Evolutionary conservation across 2,113 vertebrate species (phyloP).

Genomic region (Festucalex cinctus): DNA sequence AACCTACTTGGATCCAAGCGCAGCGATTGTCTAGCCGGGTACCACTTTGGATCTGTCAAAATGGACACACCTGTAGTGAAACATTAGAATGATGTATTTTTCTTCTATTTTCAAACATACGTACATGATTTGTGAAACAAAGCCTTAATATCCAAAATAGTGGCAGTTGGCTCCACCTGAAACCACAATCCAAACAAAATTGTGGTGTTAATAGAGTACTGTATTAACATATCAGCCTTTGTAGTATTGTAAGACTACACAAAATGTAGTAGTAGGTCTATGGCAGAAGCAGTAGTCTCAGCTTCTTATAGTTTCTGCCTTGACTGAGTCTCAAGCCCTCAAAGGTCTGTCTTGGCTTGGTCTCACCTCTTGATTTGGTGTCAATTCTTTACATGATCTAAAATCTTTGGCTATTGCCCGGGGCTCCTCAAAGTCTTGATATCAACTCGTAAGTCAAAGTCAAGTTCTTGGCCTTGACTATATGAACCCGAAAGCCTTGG

Average conservation of each 20-base stretch:
- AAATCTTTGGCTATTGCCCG: too few species aligned
- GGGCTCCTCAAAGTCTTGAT: too few species aligned
- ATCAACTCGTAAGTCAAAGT: too few species aligned
- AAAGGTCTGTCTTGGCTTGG: background rate
- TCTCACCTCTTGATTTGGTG: too few species aligned
- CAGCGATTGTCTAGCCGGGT: constrained; percentile 87
- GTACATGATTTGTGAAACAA: constrained; percentile 88
- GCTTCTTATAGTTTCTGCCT: background rate
- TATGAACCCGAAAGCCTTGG: too few species aligned
- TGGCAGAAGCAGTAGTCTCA: background rate
- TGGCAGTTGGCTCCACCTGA: constrained; percentile 89
- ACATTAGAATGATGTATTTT: background rate
- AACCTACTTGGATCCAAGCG: constrained; percentile 86
- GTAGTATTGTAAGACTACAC: background rate
- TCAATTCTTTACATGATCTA: too few species aligned
- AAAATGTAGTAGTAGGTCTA: background rate
- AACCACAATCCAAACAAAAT: constrained; percentile 12
- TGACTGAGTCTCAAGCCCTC: background rate
- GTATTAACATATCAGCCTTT: background rate
- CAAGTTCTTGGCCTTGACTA: too few species aligned
- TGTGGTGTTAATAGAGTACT: background rate
- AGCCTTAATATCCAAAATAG: constrained; percentile 85
- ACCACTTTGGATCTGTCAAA: constrained; percentile 85
- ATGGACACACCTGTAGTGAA: constrained; percentile 1
- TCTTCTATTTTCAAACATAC: constrained; percentile 38